Percentiles rank a stretch among this genome's conserved stretches.
Conservation (phyloP, 2,797 vertebrate genomes). For the Myotis vivesi region DNA sequence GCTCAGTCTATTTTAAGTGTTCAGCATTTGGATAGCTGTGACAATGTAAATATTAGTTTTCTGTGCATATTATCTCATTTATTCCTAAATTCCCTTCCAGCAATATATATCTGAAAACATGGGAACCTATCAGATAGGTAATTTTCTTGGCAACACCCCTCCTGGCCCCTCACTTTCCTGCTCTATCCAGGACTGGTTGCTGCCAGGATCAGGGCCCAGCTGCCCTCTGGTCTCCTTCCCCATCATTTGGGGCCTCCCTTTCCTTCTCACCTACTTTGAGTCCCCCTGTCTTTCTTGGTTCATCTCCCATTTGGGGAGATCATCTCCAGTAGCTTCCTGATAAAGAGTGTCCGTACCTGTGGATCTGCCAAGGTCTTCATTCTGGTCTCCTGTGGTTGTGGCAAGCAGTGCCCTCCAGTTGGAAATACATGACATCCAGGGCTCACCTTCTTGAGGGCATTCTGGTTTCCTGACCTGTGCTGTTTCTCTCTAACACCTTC, state of each 20-base stretch:
- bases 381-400: background rate
- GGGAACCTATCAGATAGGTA: background rate
- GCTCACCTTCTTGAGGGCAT: fast-evolving
- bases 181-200: background rate
- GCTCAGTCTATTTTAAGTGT: background rate
- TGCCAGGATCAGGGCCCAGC: background rate
- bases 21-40: background rate
- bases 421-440: background rate
- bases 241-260: background rate
- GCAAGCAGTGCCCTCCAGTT: background rate
- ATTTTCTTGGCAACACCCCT: background rate
- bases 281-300: background rate
- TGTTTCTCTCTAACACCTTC: background rate
- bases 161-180: background rate
- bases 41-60: background rate
- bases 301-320: background rate
- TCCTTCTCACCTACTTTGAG: background rate
- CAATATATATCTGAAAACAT: background rate
- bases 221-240: background rate
- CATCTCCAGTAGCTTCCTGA: background rate
- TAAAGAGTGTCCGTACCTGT: background rate
- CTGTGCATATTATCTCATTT: background rate
- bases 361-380: background rate
- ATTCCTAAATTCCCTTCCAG: background rate
- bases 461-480: background rate